Base-by-base conservation (phyloP, 2,797 vertebrate genomes). In the Rhinophrynus dorsalis region DNA sequence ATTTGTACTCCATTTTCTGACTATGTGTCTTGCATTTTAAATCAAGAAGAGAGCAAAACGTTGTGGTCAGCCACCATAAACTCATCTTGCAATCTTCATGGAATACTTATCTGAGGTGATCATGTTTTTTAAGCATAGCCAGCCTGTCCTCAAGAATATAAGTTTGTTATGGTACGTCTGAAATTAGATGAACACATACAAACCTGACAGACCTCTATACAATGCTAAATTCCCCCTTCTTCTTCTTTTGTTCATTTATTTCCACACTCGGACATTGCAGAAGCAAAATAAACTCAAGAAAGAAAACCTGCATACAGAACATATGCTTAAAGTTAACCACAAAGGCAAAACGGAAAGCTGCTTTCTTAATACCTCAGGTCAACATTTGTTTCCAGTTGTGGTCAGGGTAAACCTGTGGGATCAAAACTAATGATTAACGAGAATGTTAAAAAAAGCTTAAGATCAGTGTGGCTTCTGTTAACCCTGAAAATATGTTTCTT, bases 161-260 rank as follows among this genome's bases (percentile, higher is more conserved):
- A n/a, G n/a, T n/a, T n/a, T n/a, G n/a, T n/a, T n/a, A n/a, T n/a
- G n/a, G n/a, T n/a, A n/a, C n/a, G n/a, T n/a, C 6, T 56, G 51
- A 50, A 24, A 38, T n/a, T 7, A 12, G 15, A 40, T 48, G 24
- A 64, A 15, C 30, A 63, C 37, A 12, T 1, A 58, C 2, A 29
- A 60, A 47, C 48, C 29, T 29, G 21, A 24, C 29, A 55, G 83
- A 80, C 81, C 81, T 83, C 74, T 83, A 71, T 78, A 76, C 81
- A 79, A 79, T 82, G 48, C 11, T 40, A 48, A 82, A 79, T 78
- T 79, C 84, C 76, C 62, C 75, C 79, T 79, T 17, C 82, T 86
- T 90, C 85, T 85, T 87, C 89, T 89, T 88, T 89, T 87, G 85
- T 89, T 84, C 86, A 89, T 88, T 90, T 89, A 91, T 88, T 84